phyloP scores from a whole-genome alignment of 2,888 invertebrate species.

The Acrobasis repandana region DNA sequence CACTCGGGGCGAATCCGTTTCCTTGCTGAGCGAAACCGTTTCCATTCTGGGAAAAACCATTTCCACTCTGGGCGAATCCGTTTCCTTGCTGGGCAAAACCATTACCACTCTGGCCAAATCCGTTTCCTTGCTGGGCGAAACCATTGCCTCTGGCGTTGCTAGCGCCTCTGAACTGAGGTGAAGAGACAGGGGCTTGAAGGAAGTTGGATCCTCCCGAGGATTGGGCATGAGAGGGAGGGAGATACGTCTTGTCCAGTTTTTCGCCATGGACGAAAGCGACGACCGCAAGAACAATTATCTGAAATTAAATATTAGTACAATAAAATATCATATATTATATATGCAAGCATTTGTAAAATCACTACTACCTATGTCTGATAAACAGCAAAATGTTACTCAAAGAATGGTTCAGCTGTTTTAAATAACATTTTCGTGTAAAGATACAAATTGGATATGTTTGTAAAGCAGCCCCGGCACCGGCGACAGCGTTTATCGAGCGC shows the following conservation, averaged over 20 bases:
- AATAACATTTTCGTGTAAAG: no score
- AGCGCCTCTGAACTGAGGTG: slow-evolving; percentile 26
- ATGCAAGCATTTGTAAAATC: no score
- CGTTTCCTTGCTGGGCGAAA: slow-evolving; percentile 18
- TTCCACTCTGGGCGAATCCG: slow-evolving; percentile 30
- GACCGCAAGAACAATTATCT: slow-evolving; percentile 61
- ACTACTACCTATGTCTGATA: no score
- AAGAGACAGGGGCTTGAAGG: slow-evolving; percentile 52
- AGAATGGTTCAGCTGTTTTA: no score
- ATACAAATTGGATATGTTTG: no score
- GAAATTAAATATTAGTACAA: slow-evolving; percentile 30
- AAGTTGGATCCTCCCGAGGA: slow-evolving; percentile 58
- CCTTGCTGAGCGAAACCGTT: slow-evolving; percentile 34
- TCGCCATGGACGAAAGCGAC: slow-evolving; percentile 58
- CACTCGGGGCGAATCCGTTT: slow-evolving; percentile 28
- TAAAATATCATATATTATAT: no score
- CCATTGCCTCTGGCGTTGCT: slow-evolving; percentile 25
- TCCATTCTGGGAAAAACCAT: slow-evolving; percentile 35
- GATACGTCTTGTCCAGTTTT: slow-evolving; percentile 67
- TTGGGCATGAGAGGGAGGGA: slow-evolving; percentile 60
- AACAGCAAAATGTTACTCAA: no score
- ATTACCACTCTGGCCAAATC: slow-evolving; percentile 28
- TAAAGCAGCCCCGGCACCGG: no score
- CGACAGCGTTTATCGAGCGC: no score
- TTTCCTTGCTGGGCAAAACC: slow-evolving; percentile 28